A percentile compares a stretch with the other conserved stretches of the same genome.
Evolutionary conservation across 2,797 vertebrate species (phyloP).

Genomic region (Pantherophis vulpinus): DNA sequence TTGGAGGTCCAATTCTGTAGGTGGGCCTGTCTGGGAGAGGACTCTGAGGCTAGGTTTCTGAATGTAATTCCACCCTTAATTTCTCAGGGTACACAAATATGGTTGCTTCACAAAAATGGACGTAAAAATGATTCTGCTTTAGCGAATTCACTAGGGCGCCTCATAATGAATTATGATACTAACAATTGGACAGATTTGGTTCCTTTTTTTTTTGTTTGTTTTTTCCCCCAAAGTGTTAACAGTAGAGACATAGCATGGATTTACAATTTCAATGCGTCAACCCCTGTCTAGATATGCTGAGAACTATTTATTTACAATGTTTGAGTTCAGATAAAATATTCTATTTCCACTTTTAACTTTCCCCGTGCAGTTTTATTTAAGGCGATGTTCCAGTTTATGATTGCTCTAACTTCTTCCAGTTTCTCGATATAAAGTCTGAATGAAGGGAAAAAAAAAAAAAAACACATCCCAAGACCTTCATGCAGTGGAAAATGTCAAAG

Average conservation of each 20-base stretch:
- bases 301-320: conserved; percentile 94
- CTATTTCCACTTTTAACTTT: conserved; percentile 78
- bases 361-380: conserved; percentile 93
- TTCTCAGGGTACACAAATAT: conserved; percentile 74
- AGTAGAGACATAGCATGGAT: conserved; percentile 68
- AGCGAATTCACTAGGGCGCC: conserved; percentile 68
- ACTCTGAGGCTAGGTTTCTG: conserved; percentile 69
- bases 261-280: conserved; percentile 74
- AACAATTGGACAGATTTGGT: conserved; percentile 47
- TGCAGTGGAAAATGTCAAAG: conserved; percentile 75
- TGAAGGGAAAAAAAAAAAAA: conserved; percentile 58
- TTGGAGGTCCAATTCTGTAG: conserved; percentile 41
- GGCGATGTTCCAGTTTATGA: conserved; percentile 93
- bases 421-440: conserved; percentile 80
- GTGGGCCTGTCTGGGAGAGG: conserved; percentile 38
- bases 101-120: conserved; percentile 76
- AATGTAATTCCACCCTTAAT: conserved; percentile 63
- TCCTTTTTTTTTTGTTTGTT: conserved; percentile 30
- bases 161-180: conserved; percentile 65
- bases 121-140: conserved; percentile 74
- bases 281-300: conserved; percentile 81
- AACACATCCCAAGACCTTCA: conserved; percentile 75
- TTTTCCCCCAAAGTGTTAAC: conserved; percentile 50
- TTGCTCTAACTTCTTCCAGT: conserved; percentile 77
- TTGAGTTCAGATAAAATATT: conserved; percentile 83